phyloP scores from a whole-genome alignment of 2,888 invertebrate genomes.

The Drosophila pseudotakahashii region DNA sequence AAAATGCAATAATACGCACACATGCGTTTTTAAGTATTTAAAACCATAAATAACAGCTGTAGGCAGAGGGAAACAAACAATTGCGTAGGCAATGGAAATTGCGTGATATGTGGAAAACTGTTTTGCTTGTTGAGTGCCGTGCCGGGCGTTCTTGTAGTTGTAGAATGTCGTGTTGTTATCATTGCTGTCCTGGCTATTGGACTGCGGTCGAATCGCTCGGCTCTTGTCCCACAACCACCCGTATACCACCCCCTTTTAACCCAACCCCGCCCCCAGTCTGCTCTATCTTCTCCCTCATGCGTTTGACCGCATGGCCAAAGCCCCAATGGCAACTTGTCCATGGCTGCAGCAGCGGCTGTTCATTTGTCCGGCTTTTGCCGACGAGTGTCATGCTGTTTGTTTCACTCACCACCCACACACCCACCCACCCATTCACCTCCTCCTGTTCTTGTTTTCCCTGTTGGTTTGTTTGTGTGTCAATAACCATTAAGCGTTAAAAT shows the following conservation, averaged over 20 bases:
- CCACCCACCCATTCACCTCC: not conserved
- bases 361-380: slow-evolving; percentile 62
- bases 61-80: slow-evolving; percentile 25
- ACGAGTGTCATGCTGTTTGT: slow-evolving; percentile 75
- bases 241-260: not conserved
- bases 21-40: slow-evolving; percentile 41
- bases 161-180: slow-evolving; percentile 39
- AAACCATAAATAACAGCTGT: slow-evolving; percentile 62
- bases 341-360: slow-evolving; percentile 62
- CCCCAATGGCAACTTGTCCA: slow-evolving; percentile 58
- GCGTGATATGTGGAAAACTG: slow-evolving; percentile 71
- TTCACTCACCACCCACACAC: slow-evolving; percentile 8
- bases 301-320: slow-evolving; percentile 34
- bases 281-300: not conserved
- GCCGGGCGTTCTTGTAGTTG: slow-evolving; percentile 47
- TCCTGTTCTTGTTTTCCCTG: slow-evolving; percentile 4
- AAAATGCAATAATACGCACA: slow-evolving; percentile 50
- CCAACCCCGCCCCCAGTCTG: not conserved
- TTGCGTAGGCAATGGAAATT: slow-evolving; percentile 55
- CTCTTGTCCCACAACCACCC: not conserved
- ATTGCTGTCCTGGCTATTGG: slow-evolving; percentile 60
- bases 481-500: slow-evolving; percentile 76
- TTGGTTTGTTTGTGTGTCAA: slow-evolving; percentile 60
- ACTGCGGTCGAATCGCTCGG: slow-evolving; percentile 56
- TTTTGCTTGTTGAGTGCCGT: slow-evolving; percentile 67